Conservation (phyloP, 2,888 invertebrate species). For the Aphidoletes aphidimyza region DNA sequence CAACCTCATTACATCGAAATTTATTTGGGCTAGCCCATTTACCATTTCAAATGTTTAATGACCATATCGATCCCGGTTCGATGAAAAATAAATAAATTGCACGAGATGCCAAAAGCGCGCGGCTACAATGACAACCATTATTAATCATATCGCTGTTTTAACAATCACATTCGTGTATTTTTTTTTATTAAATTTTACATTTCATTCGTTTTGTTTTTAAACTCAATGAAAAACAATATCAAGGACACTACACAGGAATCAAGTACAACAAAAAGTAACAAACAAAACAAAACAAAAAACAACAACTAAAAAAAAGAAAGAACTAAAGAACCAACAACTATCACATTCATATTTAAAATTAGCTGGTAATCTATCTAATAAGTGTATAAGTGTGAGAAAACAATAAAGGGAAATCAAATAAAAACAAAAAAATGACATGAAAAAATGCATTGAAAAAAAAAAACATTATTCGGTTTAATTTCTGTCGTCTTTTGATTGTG, state of each 20-base stretch:
- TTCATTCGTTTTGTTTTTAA: not conserved
- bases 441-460: not conserved
- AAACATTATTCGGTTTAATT: not conserved
- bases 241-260: conserved; percentile 31
- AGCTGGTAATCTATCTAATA: not conserved
- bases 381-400: conserved; percentile 19
- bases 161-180: not conserved
- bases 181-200: not conserved
- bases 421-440: not conserved
- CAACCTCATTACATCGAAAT: conserved; percentile 2
- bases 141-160: not conserved
- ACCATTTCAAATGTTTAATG: conserved; percentile 41
- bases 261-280: conserved; percentile 47
- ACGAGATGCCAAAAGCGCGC: not conserved
- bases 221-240: conserved; percentile 8
- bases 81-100: conserved; percentile 38
- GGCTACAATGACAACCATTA: not conserved
- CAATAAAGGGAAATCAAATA: not conserved
- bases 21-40: conserved; percentile 22
- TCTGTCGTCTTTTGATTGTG: not conserved
- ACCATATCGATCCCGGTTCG: conserved; percentile 14
- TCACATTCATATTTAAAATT: conserved; percentile 23
- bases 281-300: too few species aligned
- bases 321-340: not conserved
- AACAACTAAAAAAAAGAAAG: too few species aligned